These are phyloP conservation scores for Emys orbicularis DNA, from an alignment of 2,797 vertebrate species.

Conservation along the genomic window DNA sequence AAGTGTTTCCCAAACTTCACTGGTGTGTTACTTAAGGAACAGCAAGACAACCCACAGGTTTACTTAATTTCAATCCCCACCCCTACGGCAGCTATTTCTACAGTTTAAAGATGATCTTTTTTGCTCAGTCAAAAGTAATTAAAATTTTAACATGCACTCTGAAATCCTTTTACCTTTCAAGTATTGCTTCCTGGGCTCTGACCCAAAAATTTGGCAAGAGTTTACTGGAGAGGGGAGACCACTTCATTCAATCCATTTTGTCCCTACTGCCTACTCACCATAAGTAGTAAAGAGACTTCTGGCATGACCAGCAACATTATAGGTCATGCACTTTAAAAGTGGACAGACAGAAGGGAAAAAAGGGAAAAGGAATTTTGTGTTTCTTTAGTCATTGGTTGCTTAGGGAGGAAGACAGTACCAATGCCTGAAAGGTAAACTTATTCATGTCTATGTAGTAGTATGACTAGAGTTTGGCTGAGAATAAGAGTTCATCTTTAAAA, in stretches of 20 bases:
- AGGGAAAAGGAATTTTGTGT: slow-evolving; percentile 61
- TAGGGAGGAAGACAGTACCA: slow-evolving; percentile 53
- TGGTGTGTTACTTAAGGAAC: slow-evolving; percentile 94
- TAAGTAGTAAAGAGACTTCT: slow-evolving; percentile 75
- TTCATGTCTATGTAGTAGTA: slow-evolving; percentile 48
- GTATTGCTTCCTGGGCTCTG: slow-evolving; percentile 79
- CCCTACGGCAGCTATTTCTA: slow-evolving; percentile 84
- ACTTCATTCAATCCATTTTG: slow-evolving; percentile 77
- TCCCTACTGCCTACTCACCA: slow-evolving; percentile 79
- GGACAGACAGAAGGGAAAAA: slow-evolving; percentile 81
- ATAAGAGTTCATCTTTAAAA: slow-evolving; percentile 87
- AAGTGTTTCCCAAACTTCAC: slow-evolving; percentile 79
- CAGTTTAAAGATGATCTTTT: slow-evolving; percentile 87
- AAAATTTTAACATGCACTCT: slow-evolving; percentile 68
- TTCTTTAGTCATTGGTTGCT: slow-evolving; percentile 54
- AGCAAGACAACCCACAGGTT: slow-evolving; percentile 95
- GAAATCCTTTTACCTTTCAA: slow-evolving; percentile 85
- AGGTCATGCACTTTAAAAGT: slow-evolving; percentile 72
- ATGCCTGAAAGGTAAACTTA: slow-evolving; percentile 86
- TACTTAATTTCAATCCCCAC: slow-evolving; percentile 81
- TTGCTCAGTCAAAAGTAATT: slow-evolving; percentile 84
- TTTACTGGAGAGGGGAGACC: slow-evolving; percentile 22
- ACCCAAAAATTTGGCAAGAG: background rate
- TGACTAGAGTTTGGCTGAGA: slow-evolving; percentile 85
- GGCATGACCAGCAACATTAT: background rate